These are phyloP conservation scores for Hyperopisus bebe DNA, from an alignment of 2,113 vertebrate species.

Conservation along the genomic window DNA sequence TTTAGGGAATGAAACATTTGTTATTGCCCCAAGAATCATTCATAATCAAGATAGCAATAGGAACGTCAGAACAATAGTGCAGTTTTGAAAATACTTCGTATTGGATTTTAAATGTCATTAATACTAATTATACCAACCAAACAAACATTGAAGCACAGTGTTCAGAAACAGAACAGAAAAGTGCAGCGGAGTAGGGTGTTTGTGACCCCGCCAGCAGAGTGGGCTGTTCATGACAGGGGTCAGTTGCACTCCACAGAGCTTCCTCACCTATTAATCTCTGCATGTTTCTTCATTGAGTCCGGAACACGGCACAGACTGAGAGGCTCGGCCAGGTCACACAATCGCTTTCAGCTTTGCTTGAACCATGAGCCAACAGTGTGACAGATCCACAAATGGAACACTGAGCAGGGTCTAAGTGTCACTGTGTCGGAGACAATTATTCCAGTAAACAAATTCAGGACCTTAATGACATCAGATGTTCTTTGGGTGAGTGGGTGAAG, in stretches of 20 bases:
- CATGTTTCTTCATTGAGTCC: conserved; percentile 44
- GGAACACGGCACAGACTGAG: not conserved
- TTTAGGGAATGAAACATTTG: not conserved
- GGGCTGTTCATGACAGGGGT: not conserved
- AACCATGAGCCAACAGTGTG: not conserved
- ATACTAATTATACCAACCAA: not conserved
- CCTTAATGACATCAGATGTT: conserved; percentile 10
- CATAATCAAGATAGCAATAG: not conserved
- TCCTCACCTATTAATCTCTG: not conserved
- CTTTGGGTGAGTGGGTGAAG: not conserved
- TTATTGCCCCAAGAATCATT: not conserved
- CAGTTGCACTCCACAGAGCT: not conserved
- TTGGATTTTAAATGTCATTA: not conserved
- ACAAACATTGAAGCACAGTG: not conserved
- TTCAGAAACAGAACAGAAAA: not conserved
- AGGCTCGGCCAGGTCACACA: conserved; percentile 30
- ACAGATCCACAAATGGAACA: not conserved
- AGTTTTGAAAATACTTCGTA: not conserved
- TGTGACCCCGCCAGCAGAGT: not conserved
- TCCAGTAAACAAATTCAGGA: not conserved
- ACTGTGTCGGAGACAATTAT: not conserved
- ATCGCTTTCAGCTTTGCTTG: not conserved
- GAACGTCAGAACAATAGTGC: not conserved
- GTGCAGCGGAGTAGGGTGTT: not conserved
- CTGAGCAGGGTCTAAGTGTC: not conserved